Conservation (phyloP, 2,113 vertebrate genomes). For the Ibidorhyncha struthersii region DNA sequence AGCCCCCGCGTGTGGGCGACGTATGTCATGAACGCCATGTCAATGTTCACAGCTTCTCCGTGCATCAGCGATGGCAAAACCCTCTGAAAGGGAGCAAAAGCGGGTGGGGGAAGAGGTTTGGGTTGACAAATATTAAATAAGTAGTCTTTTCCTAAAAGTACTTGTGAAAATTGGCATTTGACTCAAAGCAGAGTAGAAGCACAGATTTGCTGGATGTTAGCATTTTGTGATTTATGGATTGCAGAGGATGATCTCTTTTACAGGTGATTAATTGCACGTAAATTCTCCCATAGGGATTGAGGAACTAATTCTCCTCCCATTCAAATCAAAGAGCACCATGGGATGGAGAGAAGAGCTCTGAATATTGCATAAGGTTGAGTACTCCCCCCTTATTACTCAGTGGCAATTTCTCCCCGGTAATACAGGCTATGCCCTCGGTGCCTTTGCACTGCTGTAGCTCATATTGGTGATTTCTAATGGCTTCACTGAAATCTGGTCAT, state of each 20-base stretch:
- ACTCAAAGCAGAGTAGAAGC: neutral
- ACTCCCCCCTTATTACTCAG: neutral
- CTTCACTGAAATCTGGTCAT: neutral
- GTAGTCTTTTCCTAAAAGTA: neutral
- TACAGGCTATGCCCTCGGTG: fast-evolving
- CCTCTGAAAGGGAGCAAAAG: constrained; percentile 48
- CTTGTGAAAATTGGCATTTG: neutral
- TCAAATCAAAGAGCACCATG: neutral
- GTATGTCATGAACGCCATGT: constrained; percentile 86
- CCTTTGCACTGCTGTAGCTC: neutral
- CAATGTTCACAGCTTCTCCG: constrained; percentile 82
- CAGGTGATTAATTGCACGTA: neutral
- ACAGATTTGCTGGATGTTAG: neutral
- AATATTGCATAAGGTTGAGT: neutral
- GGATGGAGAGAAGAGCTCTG: neutral
- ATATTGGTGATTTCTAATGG: neutral
- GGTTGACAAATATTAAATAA: neutral
- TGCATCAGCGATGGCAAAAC: constrained; percentile 81
- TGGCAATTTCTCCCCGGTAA: neutral
- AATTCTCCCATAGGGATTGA: neutral
- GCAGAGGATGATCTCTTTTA: neutral
- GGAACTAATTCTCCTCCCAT: neutral
- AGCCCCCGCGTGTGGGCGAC: constrained; percentile 71
- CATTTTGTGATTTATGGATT: neutral
- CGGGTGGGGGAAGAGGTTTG: neutral